Evolutionary conservation across 2,113 vertebrate species (phyloP).

Genomic region (Sylvicapra grimmia): DNA sequence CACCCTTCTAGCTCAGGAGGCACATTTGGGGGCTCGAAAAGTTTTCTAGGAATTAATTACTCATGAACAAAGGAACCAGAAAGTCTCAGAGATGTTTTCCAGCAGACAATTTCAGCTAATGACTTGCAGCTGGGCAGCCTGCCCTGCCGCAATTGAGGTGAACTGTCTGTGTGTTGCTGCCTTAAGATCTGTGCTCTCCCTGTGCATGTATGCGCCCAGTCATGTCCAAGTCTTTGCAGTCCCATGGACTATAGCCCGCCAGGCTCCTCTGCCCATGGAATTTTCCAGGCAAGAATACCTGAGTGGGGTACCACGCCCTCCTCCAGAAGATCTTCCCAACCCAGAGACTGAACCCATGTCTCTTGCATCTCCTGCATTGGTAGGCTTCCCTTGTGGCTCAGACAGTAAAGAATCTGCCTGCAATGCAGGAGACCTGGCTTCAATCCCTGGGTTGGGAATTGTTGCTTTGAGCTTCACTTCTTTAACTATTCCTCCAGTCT

Average conservation of each 20-base stretch:
- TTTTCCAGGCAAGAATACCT: not conserved
- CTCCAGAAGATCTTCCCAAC: not conserved
- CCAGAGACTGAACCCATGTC: not conserved
- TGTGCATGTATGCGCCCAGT: not conserved
- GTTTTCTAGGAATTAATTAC: constrained; percentile 67
- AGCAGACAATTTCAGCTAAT: not conserved
- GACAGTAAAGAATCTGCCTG: not conserved
- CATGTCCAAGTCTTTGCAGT: not conserved
- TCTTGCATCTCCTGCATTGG: not conserved
- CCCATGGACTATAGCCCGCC: not conserved
- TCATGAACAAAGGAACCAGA: constrained; percentile 30
- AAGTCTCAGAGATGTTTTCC: not conserved
- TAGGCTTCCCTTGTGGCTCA: not conserved
- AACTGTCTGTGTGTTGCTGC: not conserved
- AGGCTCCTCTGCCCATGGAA: not conserved
- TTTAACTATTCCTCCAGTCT: not conserved
- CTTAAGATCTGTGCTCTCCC: not conserved
- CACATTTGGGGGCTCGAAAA: not conserved
- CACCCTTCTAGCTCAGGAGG: not conserved
- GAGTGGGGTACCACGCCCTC: not conserved
- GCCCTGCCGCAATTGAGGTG: not conserved
- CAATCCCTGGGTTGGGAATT: not conserved
- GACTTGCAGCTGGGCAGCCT: constrained; percentile 18
- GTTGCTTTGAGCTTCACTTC: not conserved
- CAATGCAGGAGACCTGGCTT: not conserved